phyloP scores from a whole-genome alignment of 1,140 invertebrate species.

The Drosophila sechellia region DNA sequence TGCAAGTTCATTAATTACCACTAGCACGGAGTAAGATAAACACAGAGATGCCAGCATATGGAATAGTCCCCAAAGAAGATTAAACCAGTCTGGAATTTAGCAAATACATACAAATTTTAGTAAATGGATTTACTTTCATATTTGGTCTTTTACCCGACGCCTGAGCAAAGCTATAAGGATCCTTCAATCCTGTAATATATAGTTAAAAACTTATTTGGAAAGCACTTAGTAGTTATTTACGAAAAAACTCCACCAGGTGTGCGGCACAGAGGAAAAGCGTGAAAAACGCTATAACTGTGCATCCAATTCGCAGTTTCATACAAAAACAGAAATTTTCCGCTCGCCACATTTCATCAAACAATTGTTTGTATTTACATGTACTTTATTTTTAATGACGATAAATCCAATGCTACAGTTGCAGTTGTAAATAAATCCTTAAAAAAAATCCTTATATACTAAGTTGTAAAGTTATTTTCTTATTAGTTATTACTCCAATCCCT shows the following conservation, averaged over 20 bases:
- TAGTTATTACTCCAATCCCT: not conserved
- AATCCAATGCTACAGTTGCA: not conserved
- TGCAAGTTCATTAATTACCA: conserved; percentile 1
- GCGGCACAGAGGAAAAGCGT: not conserved
- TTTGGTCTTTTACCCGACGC: not conserved
- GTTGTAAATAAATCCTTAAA: not conserved
- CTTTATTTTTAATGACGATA: not conserved
- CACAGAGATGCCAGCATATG: conserved; percentile 8
- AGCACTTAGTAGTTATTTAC: not conserved
- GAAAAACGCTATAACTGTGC: not conserved
- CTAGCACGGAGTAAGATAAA: conserved; percentile 3
- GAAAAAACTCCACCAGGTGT: conserved; percentile 2
- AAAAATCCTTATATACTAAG: too few relatives aligned
- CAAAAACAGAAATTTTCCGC: conserved; percentile 4
- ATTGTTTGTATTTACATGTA: not conserved
- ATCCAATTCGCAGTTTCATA: conserved; percentile 8
- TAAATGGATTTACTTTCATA: not conserved
- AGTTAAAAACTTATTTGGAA: too few relatives aligned
- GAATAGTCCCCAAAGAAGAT: conserved; percentile 6
- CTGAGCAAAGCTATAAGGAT: not conserved
- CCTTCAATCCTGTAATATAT: conserved; percentile 1
- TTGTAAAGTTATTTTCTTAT: not conserved
- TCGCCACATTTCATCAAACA: not conserved
- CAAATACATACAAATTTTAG: too few relatives aligned
- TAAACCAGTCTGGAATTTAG: conserved; percentile 7